These are phyloP conservation scores for Drosophila nigricruria DNA, from an alignment of 2,888 invertebrate species.

Conservation along the genomic window DNA sequence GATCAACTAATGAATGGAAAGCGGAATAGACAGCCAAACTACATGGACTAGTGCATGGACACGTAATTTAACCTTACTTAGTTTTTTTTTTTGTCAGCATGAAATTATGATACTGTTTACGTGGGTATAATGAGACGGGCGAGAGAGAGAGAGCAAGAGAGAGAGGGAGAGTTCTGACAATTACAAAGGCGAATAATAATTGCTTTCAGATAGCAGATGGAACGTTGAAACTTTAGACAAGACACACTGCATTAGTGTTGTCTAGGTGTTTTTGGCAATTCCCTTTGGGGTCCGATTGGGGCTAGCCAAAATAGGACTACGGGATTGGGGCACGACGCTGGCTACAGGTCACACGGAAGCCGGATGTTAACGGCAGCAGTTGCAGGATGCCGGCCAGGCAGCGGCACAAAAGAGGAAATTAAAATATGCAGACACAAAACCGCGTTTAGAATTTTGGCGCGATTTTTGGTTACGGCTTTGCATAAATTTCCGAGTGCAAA, in stretches of 20 bases:
- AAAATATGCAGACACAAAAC: constrained; percentile 80
- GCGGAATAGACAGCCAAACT: background rate
- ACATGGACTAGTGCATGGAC: background rate
- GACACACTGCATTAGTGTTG: constrained; percentile 16
- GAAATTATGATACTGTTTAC: constrained; percentile 4
- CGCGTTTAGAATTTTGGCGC: constrained; percentile 80
- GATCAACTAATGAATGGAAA: background rate
- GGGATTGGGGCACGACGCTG: constrained; percentile 4
- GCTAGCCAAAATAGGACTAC: background rate
- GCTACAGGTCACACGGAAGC: constrained; percentile 62
- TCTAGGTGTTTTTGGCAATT: constrained; percentile 17
- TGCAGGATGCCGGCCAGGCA: constrained; percentile 53
- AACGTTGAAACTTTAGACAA: constrained; percentile 5
- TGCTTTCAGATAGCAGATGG: constrained; percentile 34
- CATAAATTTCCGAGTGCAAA: constrained; percentile 67
- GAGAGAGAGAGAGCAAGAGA: background rate
- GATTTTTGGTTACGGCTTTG: constrained; percentile 72
- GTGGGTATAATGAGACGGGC: constrained; percentile 19
- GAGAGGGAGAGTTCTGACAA: constrained; percentile 4
- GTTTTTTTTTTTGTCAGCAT: constrained; percentile 1
- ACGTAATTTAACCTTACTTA: background rate
- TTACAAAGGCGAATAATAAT: constrained; percentile 4
- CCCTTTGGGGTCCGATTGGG: background rate
- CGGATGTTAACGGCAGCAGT: constrained; percentile 72
- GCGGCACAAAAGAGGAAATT: constrained; percentile 80